Conservation (phyloP, 2,797 vertebrate genomes). For the Champsocephalus esox region DNA sequence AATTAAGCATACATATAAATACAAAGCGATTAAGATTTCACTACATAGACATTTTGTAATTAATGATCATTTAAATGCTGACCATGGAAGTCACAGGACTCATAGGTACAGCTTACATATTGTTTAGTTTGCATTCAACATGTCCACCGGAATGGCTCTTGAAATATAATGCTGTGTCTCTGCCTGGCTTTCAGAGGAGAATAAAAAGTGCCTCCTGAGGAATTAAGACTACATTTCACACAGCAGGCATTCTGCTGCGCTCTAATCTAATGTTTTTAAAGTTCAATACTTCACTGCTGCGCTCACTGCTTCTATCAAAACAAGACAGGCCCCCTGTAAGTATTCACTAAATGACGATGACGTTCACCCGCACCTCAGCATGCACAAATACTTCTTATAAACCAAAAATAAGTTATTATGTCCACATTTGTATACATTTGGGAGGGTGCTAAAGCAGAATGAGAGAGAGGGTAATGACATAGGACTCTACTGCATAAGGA, state of each 20-base stretch:
- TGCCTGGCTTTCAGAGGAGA: constrained; percentile 15
- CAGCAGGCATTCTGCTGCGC: constrained; percentile 34
- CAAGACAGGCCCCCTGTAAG: constrained; percentile 60
- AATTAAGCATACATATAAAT: background rate
- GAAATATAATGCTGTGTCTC: constrained; percentile 22
- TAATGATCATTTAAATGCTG: background rate
- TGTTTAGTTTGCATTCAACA: background rate
- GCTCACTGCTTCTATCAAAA: constrained; percentile 51
- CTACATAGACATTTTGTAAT: background rate
- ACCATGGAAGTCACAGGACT: background rate
- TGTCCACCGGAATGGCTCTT: background rate
- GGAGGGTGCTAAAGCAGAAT: constrained; percentile 38
- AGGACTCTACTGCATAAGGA: background rate
- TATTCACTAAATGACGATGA: constrained; percentile 56
- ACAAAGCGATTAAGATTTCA: background rate
- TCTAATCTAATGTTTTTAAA: background rate
- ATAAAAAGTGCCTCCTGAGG: constrained; percentile 54
- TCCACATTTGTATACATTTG: constrained; percentile 55
- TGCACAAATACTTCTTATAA: constrained; percentile 46
- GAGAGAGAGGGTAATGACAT: constrained; percentile 27
- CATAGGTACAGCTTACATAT: background rate
- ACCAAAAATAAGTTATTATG: constrained; percentile 41
- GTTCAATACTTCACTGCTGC: background rate
- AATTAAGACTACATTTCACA: constrained; percentile 55
- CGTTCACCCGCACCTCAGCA: constrained; percentile 46